phyloP scores from a whole-genome alignment of 2,797 vertebrate genomes.

The Aeoliscus strigatus region DNA sequence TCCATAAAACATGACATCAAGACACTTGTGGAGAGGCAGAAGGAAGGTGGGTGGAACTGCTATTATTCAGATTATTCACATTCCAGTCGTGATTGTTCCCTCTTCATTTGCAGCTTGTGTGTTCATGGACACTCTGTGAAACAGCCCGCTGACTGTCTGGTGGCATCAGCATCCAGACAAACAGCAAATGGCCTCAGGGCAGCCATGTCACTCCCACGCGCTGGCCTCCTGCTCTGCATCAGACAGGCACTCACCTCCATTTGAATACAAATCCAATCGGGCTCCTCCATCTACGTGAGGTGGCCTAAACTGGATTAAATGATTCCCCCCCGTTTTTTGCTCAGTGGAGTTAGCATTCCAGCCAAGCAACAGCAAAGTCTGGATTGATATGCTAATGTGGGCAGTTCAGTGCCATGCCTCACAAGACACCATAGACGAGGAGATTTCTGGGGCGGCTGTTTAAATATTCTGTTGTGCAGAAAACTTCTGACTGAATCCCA shows the following conservation, averaged over 20 bases:
- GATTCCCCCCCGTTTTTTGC: conserved; percentile 54
- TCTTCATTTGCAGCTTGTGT: conserved; percentile 42
- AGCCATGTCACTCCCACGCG: conserved; percentile 33
- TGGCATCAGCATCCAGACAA: conserved; percentile 25
- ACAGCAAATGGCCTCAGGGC: conserved; percentile 26
- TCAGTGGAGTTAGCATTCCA: conserved; percentile 54
- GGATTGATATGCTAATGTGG: conserved; percentile 56
- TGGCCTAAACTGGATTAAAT: conserved; percentile 46
- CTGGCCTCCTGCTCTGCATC: conserved; percentile 31
- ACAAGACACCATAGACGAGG: conserved; percentile 37
- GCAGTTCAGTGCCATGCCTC: conserved; percentile 41
- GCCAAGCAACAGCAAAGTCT: conserved; percentile 26
- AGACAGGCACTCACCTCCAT: conserved; percentile 36
- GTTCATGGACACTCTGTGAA: conserved; percentile 24
- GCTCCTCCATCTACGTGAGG: conserved; percentile 25
- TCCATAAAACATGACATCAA: conserved; percentile 53
- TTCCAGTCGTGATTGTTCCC: conserved; percentile 42
- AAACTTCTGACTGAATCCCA: conserved; percentile 17
- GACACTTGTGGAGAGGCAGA: conserved; percentile 26
- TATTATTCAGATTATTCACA: conserved; percentile 48
- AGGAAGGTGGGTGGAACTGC: conserved; percentile 54
- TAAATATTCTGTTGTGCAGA: conserved; percentile 31
- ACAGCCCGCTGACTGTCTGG: conserved; percentile 33
- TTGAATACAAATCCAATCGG: conserved; percentile 58
- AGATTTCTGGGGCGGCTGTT: conserved; percentile 34